phyloP scores from a whole-genome alignment of 2,888 invertebrate species.

The Meteorus cinctellus region DNA sequence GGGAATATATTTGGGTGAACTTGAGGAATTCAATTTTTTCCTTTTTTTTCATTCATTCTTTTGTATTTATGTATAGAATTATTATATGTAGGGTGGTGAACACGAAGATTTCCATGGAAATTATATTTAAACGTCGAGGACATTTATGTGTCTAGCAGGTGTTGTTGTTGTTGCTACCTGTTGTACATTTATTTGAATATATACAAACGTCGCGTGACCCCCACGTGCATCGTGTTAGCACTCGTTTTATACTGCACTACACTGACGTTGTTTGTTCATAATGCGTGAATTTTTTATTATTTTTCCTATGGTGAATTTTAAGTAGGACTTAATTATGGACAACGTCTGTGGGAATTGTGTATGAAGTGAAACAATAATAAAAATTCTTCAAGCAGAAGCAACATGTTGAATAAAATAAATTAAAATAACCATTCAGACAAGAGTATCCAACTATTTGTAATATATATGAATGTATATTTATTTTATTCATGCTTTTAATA shows the following conservation, averaged over 20 bases:
- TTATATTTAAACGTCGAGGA: not conserved
- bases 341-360: too few species aligned
- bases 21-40: not conserved
- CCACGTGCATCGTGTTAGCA: slow-evolving; percentile 18
- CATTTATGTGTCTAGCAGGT: slow-evolving; percentile 22
- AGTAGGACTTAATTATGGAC: too few species aligned
- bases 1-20: slow-evolving; percentile 7
- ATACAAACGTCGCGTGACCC: slow-evolving; percentile 24
- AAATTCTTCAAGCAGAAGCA: not conserved
- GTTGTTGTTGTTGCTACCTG: not conserved
- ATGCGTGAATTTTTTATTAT: slow-evolving; percentile 13
- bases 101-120: not conserved
- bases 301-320: not conserved
- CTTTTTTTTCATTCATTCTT: not conserved
- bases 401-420: not conserved
- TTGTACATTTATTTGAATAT: not conserved
- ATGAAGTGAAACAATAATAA: not conserved
- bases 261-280: slow-evolving; percentile 7
- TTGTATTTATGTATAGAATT: not conserved
- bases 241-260: not conserved
- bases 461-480: not conserved
- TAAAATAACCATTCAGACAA: not conserved
- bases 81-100: not conserved
- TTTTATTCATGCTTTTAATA: not conserved
- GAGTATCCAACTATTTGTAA: not conserved